Conservation (phyloP, 2,888 invertebrate genomes). For the Drosophila mimetica region DNA sequence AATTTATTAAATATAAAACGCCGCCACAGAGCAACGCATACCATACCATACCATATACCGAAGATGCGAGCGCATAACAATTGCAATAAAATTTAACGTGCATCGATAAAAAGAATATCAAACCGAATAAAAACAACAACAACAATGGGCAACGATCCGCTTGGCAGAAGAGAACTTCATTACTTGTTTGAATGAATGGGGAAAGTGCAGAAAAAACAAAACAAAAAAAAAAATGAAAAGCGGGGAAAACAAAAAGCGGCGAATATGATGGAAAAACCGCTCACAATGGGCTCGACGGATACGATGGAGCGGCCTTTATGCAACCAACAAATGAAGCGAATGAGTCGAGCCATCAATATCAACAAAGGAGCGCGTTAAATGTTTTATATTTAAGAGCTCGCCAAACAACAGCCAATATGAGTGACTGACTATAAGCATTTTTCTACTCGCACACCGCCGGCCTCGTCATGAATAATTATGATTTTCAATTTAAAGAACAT, state of each 20-base stretch:
- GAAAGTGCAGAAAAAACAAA: slow-evolving; percentile 39
- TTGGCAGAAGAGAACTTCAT: slow-evolving; percentile 65
- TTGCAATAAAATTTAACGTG: slow-evolving; percentile 79
- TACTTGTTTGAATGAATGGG: slow-evolving; percentile 69
- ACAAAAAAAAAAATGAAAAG: slow-evolving; percentile 2
- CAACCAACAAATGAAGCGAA: slow-evolving; percentile 71
- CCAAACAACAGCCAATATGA: slow-evolving; percentile 55
- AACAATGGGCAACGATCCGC: slow-evolving; percentile 47
- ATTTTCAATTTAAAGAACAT: slow-evolving; percentile 65
- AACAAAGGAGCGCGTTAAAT: slow-evolving; percentile 70
- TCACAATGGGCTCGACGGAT: slow-evolving; percentile 58
- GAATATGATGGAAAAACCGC: slow-evolving; percentile 60
- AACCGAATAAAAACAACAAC: slow-evolving; percentile 70
- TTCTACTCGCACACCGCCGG: slow-evolving; percentile 37
- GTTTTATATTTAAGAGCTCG: slow-evolving; percentile 74
- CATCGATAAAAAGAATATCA: slow-evolving; percentile 76
- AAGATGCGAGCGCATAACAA: slow-evolving; percentile 77
- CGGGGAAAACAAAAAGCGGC: slow-evolving; percentile 42
- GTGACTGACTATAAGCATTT: slow-evolving; percentile 44
- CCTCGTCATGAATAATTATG: slow-evolving; percentile 66
- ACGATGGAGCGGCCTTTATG: slow-evolving; percentile 56
- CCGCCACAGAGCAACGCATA: slow-evolving; percentile 14
- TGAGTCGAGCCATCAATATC: slow-evolving; percentile 65
- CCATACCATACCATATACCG: background rate
- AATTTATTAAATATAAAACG: slow-evolving; percentile 79